A percentile compares a stretch with the other conserved stretches of the same genome.
These are phyloP conservation scores for Bombus turneri DNA, from an alignment of 1,140 invertebrate genomes.

Conservation along the genomic window DNA sequence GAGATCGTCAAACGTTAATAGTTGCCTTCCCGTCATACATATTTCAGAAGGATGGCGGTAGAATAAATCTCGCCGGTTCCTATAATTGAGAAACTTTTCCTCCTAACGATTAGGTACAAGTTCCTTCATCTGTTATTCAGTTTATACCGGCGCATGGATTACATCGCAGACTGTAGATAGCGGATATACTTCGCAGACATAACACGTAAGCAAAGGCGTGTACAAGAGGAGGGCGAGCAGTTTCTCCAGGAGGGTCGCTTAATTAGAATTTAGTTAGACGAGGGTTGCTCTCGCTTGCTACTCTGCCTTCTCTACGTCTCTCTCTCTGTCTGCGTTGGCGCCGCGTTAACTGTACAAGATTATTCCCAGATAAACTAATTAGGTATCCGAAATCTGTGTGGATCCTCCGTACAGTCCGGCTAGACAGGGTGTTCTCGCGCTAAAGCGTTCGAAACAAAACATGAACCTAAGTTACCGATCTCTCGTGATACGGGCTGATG, in stretches of 20 bases:
- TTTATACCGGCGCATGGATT: constrained; percentile 31
- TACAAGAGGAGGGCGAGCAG: constrained; percentile 39
- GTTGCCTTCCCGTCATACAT: neutral
- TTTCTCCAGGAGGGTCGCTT: constrained; percentile 58
- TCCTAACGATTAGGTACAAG: constrained; percentile 6
- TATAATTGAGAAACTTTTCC: constrained; percentile 10
- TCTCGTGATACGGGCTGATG: neutral
- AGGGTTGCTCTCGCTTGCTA: constrained; percentile 21
- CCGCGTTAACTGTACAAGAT: constrained; percentile 66
- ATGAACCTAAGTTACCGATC: neutral
- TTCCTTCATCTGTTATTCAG: constrained; percentile 36
- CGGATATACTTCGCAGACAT: constrained; percentile 38
- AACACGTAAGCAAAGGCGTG: constrained; percentile 44
- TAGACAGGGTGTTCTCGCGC: neutral
- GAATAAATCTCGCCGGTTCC: neutral
- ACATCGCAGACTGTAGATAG: constrained; percentile 21
- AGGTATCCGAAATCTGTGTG: constrained; percentile 62
- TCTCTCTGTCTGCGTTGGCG: constrained; percentile 22
- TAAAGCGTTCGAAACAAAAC: neutral
- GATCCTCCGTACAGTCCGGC: constrained; percentile 42
- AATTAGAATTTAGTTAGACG: constrained; percentile 71
- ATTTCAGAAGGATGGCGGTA: neutral
- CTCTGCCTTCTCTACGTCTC: neutral
- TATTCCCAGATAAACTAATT: constrained; percentile 71
- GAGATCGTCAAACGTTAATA: neutral